phyloP scores from a whole-genome alignment of 92 coral and sea anemone genomes.

The Parazoanthus swiftii region DNA sequence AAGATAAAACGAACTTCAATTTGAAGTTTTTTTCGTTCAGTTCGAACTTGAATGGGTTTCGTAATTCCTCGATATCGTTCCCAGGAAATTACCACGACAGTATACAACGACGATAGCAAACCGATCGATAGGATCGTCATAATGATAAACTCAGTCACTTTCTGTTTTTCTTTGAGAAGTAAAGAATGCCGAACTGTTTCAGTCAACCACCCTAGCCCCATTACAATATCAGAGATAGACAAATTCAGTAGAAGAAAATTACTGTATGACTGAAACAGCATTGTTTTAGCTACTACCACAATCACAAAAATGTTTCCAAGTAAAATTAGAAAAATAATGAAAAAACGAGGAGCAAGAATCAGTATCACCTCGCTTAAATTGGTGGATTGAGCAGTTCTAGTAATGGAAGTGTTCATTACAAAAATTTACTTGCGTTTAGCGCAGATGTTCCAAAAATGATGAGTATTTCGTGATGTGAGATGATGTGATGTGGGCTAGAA shows the following conservation, averaged over 20 bases:
- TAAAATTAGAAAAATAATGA: not conserved
- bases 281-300: not conserved
- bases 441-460: too few species aligned
- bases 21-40: not conserved
- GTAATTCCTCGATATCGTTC: conserved; percentile 1
- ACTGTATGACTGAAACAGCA: not conserved
- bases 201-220: not conserved
- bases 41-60: not conserved
- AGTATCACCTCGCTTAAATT: too few species aligned
- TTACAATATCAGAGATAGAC: not conserved
- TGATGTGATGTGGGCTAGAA: too few species aligned
- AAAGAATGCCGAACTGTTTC: not conserved
- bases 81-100: not conserved
- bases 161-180: not conserved
- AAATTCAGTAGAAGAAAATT: not conserved
- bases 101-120: not conserved
- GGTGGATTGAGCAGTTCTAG: too few species aligned
- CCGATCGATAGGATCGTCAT: not conserved
- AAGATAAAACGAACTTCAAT: not conserved
- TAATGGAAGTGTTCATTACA: too few species aligned
- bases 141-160: not conserved
- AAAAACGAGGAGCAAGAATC: too few species aligned
- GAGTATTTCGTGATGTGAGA: too few species aligned
- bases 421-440: too few species aligned
- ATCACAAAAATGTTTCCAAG: conserved; percentile 1